phyloP scores from a whole-genome alignment of 2,113 vertebrate genomes.

The Colistium nudipinnis region DNA sequence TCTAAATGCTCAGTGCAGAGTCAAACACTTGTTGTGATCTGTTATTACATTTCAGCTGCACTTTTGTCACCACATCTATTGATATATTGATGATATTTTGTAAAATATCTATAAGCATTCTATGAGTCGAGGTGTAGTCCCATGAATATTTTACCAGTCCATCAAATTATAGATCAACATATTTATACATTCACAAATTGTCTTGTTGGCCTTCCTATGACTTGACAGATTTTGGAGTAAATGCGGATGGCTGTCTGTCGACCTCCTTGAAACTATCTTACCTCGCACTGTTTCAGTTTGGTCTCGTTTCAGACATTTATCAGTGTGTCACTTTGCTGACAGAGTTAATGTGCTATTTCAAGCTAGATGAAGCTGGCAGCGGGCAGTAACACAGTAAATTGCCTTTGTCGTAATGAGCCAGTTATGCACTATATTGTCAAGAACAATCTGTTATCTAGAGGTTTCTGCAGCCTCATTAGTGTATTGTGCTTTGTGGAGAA shows the following conservation, averaged over 20 bases:
- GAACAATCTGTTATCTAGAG: slow-evolving; percentile 56
- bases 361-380: slow-evolving; percentile 48
- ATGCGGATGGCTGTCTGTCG: neutral
- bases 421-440: slow-evolving; percentile 55
- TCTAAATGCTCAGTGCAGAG: neutral
- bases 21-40: neutral
- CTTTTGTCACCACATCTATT: slow-evolving; percentile 2
- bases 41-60: neutral
- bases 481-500: slow-evolving; percentile 35
- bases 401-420: slow-evolving; percentile 65
- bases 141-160: neutral
- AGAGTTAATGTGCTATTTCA: slow-evolving; percentile 66
- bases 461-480: slow-evolving; percentile 53
- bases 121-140: no score
- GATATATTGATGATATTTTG: no score
- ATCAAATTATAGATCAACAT: neutral
- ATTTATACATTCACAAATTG: slow-evolving; percentile 14
- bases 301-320: slow-evolving; percentile 49
- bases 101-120: no score
- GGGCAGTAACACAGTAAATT: slow-evolving; percentile 65
- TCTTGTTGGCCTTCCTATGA: neutral
- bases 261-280: slow-evolving; percentile 12
- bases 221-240: slow-evolving; percentile 22
- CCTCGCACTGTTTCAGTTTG: neutral
- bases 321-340: slow-evolving; percentile 51